Evolutionary conservation across 2,113 vertebrate genomes (phyloP).

Genomic region (Melanerpes formicivorus): DNA sequence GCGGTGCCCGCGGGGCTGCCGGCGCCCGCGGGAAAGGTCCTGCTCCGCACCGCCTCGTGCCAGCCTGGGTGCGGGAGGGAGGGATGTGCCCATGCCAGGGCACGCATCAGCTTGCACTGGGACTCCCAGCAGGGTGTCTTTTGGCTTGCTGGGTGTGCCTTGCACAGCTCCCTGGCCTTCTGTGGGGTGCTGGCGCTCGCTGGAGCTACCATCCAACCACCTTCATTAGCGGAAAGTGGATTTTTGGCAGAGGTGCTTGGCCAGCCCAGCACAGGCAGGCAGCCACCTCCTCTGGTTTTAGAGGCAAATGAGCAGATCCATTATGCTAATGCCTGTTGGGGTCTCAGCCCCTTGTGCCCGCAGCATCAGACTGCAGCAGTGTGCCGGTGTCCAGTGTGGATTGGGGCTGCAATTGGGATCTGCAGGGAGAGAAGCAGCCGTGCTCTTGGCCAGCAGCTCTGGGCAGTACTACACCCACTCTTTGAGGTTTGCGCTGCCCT

Average conservation of each 20-base stretch:
- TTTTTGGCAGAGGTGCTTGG: not conserved
- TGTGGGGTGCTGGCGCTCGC: not conserved
- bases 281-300: rapidly evolving
- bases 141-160: rapidly evolving
- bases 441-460: not conserved
- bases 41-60: not conserved
- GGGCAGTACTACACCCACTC: not conserved
- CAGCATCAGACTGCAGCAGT: rapidly evolving
- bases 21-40: not conserved
- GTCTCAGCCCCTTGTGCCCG: not conserved
- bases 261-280: not conserved
- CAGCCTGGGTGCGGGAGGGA: not conserved
- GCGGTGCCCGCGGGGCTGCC: not conserved
- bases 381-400: not conserved
- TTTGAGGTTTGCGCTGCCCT: not conserved
- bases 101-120: rapidly evolving
- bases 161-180: not conserved
- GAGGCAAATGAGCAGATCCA: rapidly evolving
- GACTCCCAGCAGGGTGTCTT: not conserved
- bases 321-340: not conserved
- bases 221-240: not conserved
- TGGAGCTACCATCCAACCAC: not conserved
- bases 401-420: not conserved
- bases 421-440: not conserved
- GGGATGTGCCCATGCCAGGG: rapidly evolving